Evolutionary conservation across 2,888 invertebrate species (phyloP).

Genomic region (Salticus scenicus): DNA sequence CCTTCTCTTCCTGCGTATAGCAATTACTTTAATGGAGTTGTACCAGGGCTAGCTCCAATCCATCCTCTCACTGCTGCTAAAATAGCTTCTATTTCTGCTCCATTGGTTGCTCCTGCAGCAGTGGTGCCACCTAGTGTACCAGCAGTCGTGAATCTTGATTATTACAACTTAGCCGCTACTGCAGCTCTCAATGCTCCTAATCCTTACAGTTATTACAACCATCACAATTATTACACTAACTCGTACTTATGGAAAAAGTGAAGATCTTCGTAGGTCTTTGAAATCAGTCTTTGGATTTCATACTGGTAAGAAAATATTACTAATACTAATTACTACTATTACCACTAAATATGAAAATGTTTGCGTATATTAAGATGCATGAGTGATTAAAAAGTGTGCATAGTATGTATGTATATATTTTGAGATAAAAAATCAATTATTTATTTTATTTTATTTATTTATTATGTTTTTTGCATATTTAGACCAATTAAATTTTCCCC

Average conservation of each 20-base stretch:
- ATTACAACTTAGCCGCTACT: constrained; percentile 19
- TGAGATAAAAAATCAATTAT: too few relatives aligned
- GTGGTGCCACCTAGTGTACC: background rate
- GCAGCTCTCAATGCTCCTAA: constrained; percentile 31
- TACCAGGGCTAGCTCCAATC: background rate
- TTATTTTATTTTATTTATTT: too few relatives aligned
- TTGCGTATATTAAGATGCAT: too few relatives aligned
- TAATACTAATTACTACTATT: too few relatives aligned
- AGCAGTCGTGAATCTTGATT: constrained; percentile 29
- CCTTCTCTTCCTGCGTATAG: too few relatives aligned
- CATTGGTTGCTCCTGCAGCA: background rate
- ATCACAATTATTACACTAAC: constrained; percentile 28
- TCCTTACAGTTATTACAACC: background rate
- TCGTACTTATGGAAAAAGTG: constrained; percentile 43
- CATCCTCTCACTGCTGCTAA: background rate
- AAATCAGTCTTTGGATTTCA: background rate
- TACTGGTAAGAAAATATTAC: constrained; percentile 1
- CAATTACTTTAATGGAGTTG: constrained; percentile 29
- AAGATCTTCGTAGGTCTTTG: background rate
- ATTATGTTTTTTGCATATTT: too few relatives aligned
- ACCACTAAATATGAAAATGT: too few relatives aligned
- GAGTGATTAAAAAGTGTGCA: too few relatives aligned
- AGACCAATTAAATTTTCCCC: too few relatives aligned
- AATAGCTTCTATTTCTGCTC: background rate
- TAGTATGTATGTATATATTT: too few relatives aligned